Percentiles rank a stretch among this genome's conserved stretches.
These are phyloP conservation scores for Ondatra zibethicus DNA, from an alignment of 2,113 vertebrate genomes.

Conservation along the genomic window DNA sequence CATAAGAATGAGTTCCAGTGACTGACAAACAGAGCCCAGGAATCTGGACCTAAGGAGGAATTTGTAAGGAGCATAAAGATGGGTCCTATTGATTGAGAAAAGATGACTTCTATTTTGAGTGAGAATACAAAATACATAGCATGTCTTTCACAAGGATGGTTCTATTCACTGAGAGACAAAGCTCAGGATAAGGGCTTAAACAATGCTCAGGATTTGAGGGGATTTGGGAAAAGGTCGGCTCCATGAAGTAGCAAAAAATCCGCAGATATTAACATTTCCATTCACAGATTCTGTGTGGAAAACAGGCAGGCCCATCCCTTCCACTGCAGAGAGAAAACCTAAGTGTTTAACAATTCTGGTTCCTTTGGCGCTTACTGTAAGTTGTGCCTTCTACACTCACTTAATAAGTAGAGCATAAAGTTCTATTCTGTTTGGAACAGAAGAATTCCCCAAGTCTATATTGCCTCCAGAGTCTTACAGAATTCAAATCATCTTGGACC, in stretches of 20 bases:
- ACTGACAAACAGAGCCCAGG: neutral
- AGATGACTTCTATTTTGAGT: neutral
- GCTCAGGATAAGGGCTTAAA: neutral
- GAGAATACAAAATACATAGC: no score
- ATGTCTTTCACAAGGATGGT: no score
- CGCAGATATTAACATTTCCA: neutral
- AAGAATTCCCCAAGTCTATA: neutral
- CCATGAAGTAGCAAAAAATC: neutral
- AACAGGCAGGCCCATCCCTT: neutral
- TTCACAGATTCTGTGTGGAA: neutral
- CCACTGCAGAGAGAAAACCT: neutral
- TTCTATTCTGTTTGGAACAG: neutral
- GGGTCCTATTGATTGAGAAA: neutral
- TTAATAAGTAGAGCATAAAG: neutral
- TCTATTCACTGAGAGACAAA: neutral
- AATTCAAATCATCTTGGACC: neutral
- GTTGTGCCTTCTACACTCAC: neutral
- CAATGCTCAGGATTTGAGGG: neutral
- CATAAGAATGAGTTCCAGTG: neutral
- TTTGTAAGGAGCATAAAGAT: neutral
- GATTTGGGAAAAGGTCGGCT: neutral
- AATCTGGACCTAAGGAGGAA: neutral
- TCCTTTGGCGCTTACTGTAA: neutral
- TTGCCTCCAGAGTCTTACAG: neutral
- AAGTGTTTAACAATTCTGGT: neutral